phyloP scores from a whole-genome alignment of 2,797 vertebrate species.

The Acridotheres tristis region DNA sequence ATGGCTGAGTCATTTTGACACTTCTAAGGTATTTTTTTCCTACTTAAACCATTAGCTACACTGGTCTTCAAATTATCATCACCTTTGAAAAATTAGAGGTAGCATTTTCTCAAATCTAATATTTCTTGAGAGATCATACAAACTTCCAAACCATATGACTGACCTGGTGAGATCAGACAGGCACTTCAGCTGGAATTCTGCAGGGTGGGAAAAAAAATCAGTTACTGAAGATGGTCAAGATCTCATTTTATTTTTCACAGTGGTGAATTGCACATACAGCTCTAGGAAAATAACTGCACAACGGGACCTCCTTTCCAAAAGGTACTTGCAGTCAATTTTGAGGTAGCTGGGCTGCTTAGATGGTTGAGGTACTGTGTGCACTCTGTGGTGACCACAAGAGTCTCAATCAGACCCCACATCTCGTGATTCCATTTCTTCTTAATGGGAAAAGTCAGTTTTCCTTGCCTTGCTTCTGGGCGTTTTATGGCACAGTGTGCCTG shows the following conservation, averaged over 20 bases:
- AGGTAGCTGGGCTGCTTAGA: accelerated
- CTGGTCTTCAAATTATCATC: not conserved
- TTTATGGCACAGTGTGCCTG: accelerated
- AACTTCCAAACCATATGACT: not conserved
- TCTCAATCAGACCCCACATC: accelerated
- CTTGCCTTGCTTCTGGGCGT: not conserved
- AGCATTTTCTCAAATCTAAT: accelerated
- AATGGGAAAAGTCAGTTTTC: not conserved
- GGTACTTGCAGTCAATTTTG: not conserved
- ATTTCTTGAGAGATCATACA: not conserved
- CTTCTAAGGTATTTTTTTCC: not conserved
- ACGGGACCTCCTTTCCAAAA: not conserved
- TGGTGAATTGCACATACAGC: accelerated
- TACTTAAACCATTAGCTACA: not conserved
- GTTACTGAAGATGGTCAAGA: not conserved
- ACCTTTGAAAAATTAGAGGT: not conserved
- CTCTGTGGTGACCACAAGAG: not conserved
- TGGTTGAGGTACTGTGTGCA: accelerated
- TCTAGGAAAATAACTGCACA: not conserved
- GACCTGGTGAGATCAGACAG: not conserved
- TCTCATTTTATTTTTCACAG: not conserved
- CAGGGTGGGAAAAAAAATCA: not conserved
- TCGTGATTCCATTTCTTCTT: not conserved
- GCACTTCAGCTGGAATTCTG: not conserved
- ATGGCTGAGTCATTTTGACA: not conserved